A percentile compares a stretch with the other conserved stretches of the same genome.
Conservation (phyloP, 2,888 invertebrate genomes). For the Cepaea hortensis region DNA sequence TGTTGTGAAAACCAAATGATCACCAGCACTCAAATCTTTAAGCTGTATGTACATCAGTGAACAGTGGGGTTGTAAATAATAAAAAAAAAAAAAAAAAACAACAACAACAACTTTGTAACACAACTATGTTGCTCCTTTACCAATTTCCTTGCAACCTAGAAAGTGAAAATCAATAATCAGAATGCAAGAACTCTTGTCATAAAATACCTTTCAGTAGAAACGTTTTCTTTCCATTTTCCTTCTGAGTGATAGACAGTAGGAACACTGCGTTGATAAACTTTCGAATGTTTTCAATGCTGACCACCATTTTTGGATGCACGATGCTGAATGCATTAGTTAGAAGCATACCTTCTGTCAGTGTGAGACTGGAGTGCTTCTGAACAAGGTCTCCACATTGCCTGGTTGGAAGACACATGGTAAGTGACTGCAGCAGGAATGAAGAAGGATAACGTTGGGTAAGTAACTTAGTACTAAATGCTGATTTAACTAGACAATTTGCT, state of each 20-base stretch:
- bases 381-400: slow-evolving; percentile 41
- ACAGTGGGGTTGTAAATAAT: too few relatives aligned
- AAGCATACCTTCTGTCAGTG: slow-evolving; percentile 48
- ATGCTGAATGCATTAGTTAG: slow-evolving; percentile 62
- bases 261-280: slow-evolving; percentile 72
- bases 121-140: too few relatives aligned
- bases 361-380: slow-evolving; percentile 55
- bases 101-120: too few relatives aligned
- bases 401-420: background rate
- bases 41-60: too few relatives aligned
- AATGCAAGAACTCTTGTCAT: background rate
- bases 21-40: too few relatives aligned
- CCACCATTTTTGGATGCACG: slow-evolving; percentile 66
- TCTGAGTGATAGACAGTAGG: slow-evolving; percentile 56
- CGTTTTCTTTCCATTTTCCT: slow-evolving; percentile 16
- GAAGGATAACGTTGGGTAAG: too few relatives aligned
- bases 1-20: too few relatives aligned
- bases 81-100: too few relatives aligned
- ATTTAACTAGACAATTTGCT: too few relatives aligned
- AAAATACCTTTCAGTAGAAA: slow-evolving; percentile 40
- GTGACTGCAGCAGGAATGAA: too few relatives aligned
- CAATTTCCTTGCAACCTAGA: too few relatives aligned
- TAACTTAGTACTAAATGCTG: background rate
- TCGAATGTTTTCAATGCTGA: slow-evolving; percentile 64
- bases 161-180: background rate